These are phyloP conservation scores for Cryptotermes secundus DNA, from an alignment of 1,140 invertebrate genomes.

Conservation along the genomic window DNA sequence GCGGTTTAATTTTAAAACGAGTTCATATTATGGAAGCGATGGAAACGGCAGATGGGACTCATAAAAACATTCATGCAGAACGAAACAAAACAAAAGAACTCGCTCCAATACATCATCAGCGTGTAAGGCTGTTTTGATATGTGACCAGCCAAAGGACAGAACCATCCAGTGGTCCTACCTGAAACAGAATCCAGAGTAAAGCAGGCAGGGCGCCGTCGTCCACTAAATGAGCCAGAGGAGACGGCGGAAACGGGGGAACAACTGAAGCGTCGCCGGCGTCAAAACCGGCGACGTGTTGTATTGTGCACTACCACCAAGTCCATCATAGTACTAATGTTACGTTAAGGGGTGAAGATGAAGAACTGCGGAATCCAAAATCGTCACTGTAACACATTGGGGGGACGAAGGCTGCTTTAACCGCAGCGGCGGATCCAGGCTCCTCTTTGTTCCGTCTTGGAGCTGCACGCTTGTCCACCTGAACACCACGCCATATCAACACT, in stretches of 20 bases:
- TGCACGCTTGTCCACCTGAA: not conserved
- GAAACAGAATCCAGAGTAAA: not conserved
- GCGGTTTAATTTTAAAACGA: no score
- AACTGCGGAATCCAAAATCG: no score
- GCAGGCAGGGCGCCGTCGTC: not conserved
- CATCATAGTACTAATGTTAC: constrained; percentile 1
- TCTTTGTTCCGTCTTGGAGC: not conserved
- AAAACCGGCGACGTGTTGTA: not conserved
- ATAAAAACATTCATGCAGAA: not conserved
- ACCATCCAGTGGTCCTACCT: not conserved
- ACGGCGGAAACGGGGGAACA: not conserved
- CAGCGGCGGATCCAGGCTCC: no score
- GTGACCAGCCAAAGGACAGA: not conserved
- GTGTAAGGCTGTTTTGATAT: no score
- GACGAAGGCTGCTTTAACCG: no score
- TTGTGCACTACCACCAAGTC: not conserved
- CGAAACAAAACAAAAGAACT: not conserved
- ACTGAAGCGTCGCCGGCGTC: constrained; percentile 1
- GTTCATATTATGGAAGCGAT: no score
- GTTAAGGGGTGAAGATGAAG: not conserved
- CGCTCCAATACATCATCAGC: not conserved
- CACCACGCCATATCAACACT: constrained; percentile 13
- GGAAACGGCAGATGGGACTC: not conserved
- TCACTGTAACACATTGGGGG: not conserved
- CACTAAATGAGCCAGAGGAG: not conserved